Percentiles rank a stretch among this genome's conserved stretches.
Conservation (phyloP, 2,888 invertebrate species). For the Sylvicola cinctus region DNA sequence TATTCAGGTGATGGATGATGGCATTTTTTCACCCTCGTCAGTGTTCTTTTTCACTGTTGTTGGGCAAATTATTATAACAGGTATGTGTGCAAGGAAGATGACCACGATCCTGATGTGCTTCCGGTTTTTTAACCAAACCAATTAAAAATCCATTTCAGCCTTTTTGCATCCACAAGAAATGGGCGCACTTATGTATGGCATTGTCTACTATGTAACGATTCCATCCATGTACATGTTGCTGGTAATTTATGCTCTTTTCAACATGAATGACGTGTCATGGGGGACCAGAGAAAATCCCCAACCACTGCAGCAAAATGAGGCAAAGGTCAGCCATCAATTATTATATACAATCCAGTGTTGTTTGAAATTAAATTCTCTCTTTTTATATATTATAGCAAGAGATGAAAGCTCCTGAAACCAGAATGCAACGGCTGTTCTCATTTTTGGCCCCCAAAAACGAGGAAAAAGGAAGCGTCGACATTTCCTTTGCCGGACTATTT, state of each 20-base stretch:
- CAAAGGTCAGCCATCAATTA: too few relatives aligned
- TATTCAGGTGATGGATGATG: slow-evolving; percentile 58
- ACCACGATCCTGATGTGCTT: neutral
- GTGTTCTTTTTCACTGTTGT: slow-evolving; percentile 60
- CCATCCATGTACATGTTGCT: slow-evolving; percentile 89
- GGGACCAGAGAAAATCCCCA: slow-evolving; percentile 65
- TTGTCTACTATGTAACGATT: slow-evolving; percentile 75
- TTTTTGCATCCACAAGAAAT: slow-evolving; percentile 64
- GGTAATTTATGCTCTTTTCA: slow-evolving; percentile 79
- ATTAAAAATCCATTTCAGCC: slow-evolving; percentile 18
- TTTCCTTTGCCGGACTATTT: slow-evolving; percentile 31
- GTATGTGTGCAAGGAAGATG: too few relatives aligned
- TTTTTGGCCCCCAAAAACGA: slow-evolving; percentile 16
- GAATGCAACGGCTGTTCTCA: slow-evolving; percentile 10
- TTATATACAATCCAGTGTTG: too few relatives aligned
- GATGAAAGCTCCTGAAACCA: slow-evolving; percentile 6
- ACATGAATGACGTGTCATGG: slow-evolving; percentile 86
- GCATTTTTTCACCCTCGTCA: slow-evolving; percentile 61
- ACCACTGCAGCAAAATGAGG: slow-evolving; percentile 3
- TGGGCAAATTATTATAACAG: slow-evolving; percentile 41
- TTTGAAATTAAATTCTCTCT: too few relatives aligned
- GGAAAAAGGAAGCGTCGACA: slow-evolving; percentile 29
- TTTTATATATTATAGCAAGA: neutral
- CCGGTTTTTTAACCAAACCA: neutral
- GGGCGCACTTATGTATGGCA: slow-evolving; percentile 49